Evolutionary conservation across 2,888 invertebrate species (phyloP).

Genomic region (Nebria brevicollis): DNA sequence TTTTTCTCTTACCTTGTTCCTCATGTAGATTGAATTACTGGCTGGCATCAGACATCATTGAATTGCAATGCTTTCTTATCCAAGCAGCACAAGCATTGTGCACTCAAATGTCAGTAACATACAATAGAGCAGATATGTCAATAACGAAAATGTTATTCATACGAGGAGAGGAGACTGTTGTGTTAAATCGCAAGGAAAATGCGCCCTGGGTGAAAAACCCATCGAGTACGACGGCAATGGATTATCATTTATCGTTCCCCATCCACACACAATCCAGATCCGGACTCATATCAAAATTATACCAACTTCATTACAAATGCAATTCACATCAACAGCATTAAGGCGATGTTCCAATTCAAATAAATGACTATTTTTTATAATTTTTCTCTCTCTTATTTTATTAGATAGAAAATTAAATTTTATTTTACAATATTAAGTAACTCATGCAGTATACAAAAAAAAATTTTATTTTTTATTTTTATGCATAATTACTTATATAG

Average conservation of each 20-base stretch:
- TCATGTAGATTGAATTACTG: background rate
- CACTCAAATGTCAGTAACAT: slow-evolving; percentile 40
- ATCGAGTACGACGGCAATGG: slow-evolving; percentile 31
- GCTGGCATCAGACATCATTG: slow-evolving; percentile 22
- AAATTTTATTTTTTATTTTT: too few relatives aligned
- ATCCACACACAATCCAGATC: background rate
- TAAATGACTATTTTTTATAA: too few relatives aligned
- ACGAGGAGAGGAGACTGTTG: slow-evolving; percentile 34
- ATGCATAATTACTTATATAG: too few relatives aligned
- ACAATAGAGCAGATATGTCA: slow-evolving; percentile 45
- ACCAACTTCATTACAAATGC: too few relatives aligned
- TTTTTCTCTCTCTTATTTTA: too few relatives aligned
- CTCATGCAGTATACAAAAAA: too few relatives aligned
- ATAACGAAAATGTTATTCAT: slow-evolving; percentile 46
- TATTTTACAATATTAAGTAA: too few relatives aligned
- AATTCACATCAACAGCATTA: too few relatives aligned
- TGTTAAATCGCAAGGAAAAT: slow-evolving; percentile 44
- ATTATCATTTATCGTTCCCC: slow-evolving; percentile 40
- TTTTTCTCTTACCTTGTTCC: background rate
- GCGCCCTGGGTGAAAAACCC: slow-evolving; percentile 34
- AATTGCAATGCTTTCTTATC: slow-evolving; percentile 36
- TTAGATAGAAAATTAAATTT: too few relatives aligned
- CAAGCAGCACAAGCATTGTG: slow-evolving; percentile 37
- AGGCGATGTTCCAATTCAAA: too few relatives aligned
- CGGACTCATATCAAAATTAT: background rate